Conservation (phyloP, 2,888 invertebrate genomes). For the Neocrepidodera transversa region DNA sequence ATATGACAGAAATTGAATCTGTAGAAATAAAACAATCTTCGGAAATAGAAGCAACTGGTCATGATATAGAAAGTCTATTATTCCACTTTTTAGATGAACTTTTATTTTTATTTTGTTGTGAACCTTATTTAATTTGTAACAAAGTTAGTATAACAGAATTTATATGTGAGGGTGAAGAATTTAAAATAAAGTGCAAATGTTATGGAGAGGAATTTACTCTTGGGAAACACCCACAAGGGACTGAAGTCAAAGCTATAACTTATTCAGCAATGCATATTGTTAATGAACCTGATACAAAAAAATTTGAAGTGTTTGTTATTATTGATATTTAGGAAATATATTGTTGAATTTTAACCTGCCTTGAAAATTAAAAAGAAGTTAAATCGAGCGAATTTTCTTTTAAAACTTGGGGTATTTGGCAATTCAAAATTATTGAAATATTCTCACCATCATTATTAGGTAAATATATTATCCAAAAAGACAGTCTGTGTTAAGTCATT, state of each 20-base stretch:
- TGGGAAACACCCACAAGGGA: slow-evolving; percentile 94
- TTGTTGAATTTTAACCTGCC: too few species aligned
- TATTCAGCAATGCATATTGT: slow-evolving; percentile 98
- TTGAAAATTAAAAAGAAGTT: too few species aligned
- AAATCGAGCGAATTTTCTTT: too few species aligned
- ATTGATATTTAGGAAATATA: slow-evolving; percentile 81
- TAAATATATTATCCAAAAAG: too few species aligned
- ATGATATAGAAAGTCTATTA: slow-evolving; percentile 87
- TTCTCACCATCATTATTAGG: too few species aligned
- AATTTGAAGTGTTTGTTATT: slow-evolving; percentile 93
- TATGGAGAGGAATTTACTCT: slow-evolving; percentile 95
- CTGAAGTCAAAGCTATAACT: slow-evolving; percentile 99
- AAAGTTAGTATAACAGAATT: slow-evolving; percentile 89
- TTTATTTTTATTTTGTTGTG: slow-evolving; percentile 89
- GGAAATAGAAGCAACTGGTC: slow-evolving; percentile 86
- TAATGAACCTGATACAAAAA: slow-evolving; percentile 71
- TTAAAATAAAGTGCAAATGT: slow-evolving; percentile 79
- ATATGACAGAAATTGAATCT: slow-evolving; percentile 91
- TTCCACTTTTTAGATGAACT: slow-evolving; percentile 95
- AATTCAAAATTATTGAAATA: too few species aligned
- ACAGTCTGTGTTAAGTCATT: too few species aligned
- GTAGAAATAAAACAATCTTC: slow-evolving; percentile 82
- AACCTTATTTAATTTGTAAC: slow-evolving; percentile 87
- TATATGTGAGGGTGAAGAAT: slow-evolving; percentile 73
- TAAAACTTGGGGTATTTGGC: too few species aligned